Base-by-base conservation (phyloP, 2,113 vertebrate genomes). In the Porphyrio hochstetteri region DNA sequence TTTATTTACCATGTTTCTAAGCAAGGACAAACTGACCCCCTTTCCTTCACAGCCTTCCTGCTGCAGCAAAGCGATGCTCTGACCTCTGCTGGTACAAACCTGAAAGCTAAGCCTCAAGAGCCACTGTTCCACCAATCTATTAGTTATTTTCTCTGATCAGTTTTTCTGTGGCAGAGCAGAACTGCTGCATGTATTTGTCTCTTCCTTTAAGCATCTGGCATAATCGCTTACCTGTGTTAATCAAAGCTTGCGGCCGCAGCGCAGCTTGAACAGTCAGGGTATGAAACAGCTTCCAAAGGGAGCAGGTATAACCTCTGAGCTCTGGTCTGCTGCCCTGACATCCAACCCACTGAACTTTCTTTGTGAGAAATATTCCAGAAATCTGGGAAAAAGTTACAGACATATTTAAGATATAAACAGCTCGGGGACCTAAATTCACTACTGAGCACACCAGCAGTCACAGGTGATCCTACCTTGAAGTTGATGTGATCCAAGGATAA, bases 261-360 rank as follows among this genome's bases (percentile, higher is more conserved):
- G 98, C 98, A 8, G 99, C 98, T 46, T 98, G 98, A 2, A 99
- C 98, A 0, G 98, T 99, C 36, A 99, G 93, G 9, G 98, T 98
- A 10, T 99, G 99, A 94, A 99, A 99, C 20, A 99, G 94, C 29
- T 98, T 99, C 99, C 99, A 99, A 35, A 99, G 98, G 18, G 99
- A 98, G 38, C 99, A 99, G 1, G 99, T 97, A 96, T 99, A 99
- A 36, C 99, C 99, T 85, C 99, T 96, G 33, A 99, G 95, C 86
- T 98, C 98, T 0, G 98, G 92, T 50, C 97, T 98, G 97, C 99
- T 99, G 94, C 99, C 99, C 88, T 99, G 99, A 77, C 99, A 99
- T 25, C 98, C 98, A 0, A 99, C 98, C 99, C 99, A 99, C 81
- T 96, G 98, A 7, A 98, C 61, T 27, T 94, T 98, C 84, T 96